Evolutionary conservation across 2,797 vertebrate genomes (phyloP).

Genomic region (Austrolebias charrua): DNA sequence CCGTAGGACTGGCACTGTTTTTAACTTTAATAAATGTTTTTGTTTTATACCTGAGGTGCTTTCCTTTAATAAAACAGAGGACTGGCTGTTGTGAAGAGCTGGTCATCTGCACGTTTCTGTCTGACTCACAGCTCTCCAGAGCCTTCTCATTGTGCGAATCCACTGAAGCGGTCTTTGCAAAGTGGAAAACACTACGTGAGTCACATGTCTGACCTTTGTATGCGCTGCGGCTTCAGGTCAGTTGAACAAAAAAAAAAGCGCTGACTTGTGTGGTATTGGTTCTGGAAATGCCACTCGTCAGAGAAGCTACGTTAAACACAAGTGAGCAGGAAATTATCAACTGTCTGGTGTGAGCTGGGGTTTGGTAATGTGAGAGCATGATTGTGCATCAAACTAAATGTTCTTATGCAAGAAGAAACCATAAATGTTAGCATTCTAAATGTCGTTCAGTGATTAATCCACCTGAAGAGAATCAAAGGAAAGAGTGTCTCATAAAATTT

Average conservation of each 20-base stretch:
- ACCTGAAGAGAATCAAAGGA: background rate
- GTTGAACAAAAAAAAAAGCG: constrained; percentile 30
- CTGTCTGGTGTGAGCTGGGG: constrained; percentile 10
- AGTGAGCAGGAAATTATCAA: constrained; percentile 10
- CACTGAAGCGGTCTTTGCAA: constrained; percentile 46
- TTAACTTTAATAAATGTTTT: constrained; percentile 13
- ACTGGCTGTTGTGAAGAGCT: constrained; percentile 32
- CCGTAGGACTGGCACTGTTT: constrained; percentile 1
- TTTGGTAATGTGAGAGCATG: constrained; percentile 27
- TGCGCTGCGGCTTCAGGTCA: constrained; percentile 28
- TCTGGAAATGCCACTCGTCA: constrained; percentile 50
- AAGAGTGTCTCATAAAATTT: background rate
- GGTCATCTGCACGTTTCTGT: constrained; percentile 31
- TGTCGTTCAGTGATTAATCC: background rate
- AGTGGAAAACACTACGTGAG: constrained; percentile 42
- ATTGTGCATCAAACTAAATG: constrained; percentile 1
- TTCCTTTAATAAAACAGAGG: constrained; percentile 12
- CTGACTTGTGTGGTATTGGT: constrained; percentile 36
- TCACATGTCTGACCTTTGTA: constrained; percentile 59
- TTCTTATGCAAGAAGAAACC: constrained; percentile 1
- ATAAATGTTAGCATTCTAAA: constrained; percentile 10
- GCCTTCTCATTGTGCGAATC: constrained; percentile 31
- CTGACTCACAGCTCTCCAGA: constrained; percentile 49
- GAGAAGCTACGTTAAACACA: constrained; percentile 20
- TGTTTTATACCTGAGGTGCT: constrained; percentile 6